Conservation (phyloP, 2,888 invertebrate genomes). For the Lasioglossum zephyrum region DNA sequence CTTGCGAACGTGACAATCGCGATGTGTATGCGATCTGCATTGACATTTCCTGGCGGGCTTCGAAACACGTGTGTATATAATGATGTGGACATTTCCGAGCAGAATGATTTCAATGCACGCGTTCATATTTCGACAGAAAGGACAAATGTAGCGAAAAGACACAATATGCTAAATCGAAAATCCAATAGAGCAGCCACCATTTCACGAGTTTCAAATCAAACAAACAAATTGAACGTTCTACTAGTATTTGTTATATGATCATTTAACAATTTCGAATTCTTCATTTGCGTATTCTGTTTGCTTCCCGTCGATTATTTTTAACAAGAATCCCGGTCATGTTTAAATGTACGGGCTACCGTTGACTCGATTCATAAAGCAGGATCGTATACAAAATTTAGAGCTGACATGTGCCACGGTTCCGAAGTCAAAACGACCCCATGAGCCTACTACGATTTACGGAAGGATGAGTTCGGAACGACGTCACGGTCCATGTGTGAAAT, state of each 20-base stretch:
- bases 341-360: neutral
- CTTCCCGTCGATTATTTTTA: neutral
- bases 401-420: neutral
- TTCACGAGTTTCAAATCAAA: neutral
- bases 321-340: neutral
- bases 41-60: neutral
- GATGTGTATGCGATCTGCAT: neutral
- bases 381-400: neutral
- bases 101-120: neutral
- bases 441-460: neutral
- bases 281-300: neutral
- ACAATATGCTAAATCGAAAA: neutral
- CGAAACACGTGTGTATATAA: neutral
- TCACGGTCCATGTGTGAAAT: neutral
- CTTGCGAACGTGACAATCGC: neutral
- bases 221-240: too few species aligned
- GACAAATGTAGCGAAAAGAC: neutral
- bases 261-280: too few species aligned
- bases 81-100: neutral
- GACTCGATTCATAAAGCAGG: neutral
- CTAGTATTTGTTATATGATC: too few species aligned
- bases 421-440: constrained; percentile 6
- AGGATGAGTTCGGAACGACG: neutral
- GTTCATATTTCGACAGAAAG: neutral
- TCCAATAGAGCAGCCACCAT: neutral